Base-by-base conservation (phyloP, 2,113 vertebrate genomes). In the Lepidothrix coronata region DNA sequence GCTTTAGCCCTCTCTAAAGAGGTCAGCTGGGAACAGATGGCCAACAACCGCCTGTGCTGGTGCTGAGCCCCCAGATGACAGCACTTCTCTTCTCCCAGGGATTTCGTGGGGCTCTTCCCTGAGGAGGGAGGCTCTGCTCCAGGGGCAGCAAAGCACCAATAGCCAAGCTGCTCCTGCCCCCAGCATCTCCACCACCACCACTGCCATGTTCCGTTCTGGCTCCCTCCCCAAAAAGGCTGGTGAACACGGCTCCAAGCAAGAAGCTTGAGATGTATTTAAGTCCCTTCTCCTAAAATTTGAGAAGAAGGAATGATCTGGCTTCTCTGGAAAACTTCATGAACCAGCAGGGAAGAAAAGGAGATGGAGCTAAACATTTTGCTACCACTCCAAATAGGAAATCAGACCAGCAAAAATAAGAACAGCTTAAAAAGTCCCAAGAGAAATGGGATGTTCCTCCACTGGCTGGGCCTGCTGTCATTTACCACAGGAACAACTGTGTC, bases 1-100 rank as follows among this genome's bases (percentile, higher is more conserved):
- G 95, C 68, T 73, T 18, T 24, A 89, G 91, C 76, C 91, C 77
- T 62, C 55, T 8, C 89, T 95, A 73, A 91, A 88, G 91, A 92
- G 79, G 83, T 91, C 91, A 93, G 88, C 83, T 2, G 67, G 71
- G 89, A 96, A 93, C 95, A 96, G 95, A 96, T 91, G 93, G 93
- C 79, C 46, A 84, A 25, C 41, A 80, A 58, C 76, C 3, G 35
- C 48, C 31, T 2, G 67, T 61, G 11, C 57, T 0, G 27, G 39
- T 35, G 82, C 52, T 6, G 54, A 65, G 96, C 67, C 49, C 2
- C 1, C 67, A 12, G 44, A 52, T 51, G 86, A 88, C 19, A 4
- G 49, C 67, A 44, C 79, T 33, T 12, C 39, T 41, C 39, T 13
- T 10, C 58, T 13, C 12, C 3, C 28, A 55, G 51, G 85, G 94